Percentiles rank a stretch among this genome's conserved stretches.
Evolutionary conservation across 2,797 vertebrate genomes (phyloP).

Genomic region (Onychomys arenicola): DNA sequence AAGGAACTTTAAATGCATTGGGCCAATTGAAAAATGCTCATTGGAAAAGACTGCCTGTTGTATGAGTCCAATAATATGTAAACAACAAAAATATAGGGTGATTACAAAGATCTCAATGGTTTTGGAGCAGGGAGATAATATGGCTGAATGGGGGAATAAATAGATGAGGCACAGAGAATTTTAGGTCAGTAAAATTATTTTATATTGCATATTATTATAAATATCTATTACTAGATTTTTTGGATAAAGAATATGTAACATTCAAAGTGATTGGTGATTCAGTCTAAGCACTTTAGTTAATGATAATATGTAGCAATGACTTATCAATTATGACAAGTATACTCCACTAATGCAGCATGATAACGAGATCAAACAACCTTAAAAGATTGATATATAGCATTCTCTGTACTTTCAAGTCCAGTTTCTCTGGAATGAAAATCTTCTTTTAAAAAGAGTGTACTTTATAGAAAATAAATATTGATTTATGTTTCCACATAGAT

Average conservation of each 20-base stretch:
- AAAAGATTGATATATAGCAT: neutral
- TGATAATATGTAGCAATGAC: neutral
- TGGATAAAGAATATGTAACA: neutral
- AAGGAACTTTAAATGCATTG: neutral
- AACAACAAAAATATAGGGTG: neutral
- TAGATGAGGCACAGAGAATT: neutral
- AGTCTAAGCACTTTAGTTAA: neutral
- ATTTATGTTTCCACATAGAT: neutral
- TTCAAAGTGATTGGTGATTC: neutral
- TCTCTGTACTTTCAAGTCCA: neutral
- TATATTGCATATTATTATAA: neutral
- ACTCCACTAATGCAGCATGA: neutral
- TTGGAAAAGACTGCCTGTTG: neutral
- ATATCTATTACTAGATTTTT: neutral
- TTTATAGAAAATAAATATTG: neutral
- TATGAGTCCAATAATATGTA: neutral
- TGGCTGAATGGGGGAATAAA: neutral
- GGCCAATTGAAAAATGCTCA: neutral
- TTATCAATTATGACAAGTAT: neutral
- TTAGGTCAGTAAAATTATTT: neutral
- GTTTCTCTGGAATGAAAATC: neutral
- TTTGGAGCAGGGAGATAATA: neutral
- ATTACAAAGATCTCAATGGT: neutral
- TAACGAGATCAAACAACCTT: neutral
- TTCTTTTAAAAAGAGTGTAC: neutral